These are phyloP conservation scores for Temnothorax ravouxi DNA, from an alignment of 2,888 invertebrate species.

Conservation along the genomic window DNA sequence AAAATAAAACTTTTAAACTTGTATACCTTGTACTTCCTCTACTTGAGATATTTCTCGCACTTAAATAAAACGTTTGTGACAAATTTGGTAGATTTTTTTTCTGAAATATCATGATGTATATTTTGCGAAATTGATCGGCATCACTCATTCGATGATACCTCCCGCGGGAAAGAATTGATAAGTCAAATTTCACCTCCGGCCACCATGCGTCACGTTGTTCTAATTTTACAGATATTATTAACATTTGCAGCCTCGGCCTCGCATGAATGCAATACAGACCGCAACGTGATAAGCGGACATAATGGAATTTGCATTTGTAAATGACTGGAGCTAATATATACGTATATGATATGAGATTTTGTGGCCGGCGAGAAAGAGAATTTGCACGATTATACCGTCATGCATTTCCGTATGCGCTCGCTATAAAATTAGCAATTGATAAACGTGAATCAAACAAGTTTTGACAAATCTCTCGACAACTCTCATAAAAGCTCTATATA, in stretches of 20 bases:
- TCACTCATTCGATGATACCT: not conserved
- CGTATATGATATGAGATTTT: conserved; percentile 12
- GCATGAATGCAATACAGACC: conserved; percentile 25
- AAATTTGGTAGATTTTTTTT: not conserved
- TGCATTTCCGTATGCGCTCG: not conserved
- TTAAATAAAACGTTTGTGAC: not conserved
- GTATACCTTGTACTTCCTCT: too few species aligned
- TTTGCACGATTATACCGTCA: conserved; percentile 35
- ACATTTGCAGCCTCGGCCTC: not conserved
- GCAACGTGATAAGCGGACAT: conserved; percentile 39
- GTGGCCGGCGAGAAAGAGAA: conserved; percentile 16
- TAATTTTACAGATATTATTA: conserved; percentile 49
- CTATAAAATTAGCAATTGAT: conserved; percentile 26
- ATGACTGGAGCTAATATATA: conserved; percentile 29
- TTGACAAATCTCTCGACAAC: conserved; percentile 2
- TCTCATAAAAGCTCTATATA: not conserved
- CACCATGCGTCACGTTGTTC: not conserved
- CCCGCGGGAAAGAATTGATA: not conserved
- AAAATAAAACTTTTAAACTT: not conserved
- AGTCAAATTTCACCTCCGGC: not conserved
- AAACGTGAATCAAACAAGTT: conserved; percentile 24
- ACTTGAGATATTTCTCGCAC: not conserved
- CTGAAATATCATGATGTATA: not conserved
- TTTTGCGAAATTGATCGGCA: not conserved
- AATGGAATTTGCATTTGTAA: conserved; percentile 43